Percentiles rank a stretch among this genome's conserved stretches.
These are phyloP conservation scores for Phataginus tetradactyla DNA, from an alignment of 2,797 vertebrate species.

Conservation along the genomic window DNA sequence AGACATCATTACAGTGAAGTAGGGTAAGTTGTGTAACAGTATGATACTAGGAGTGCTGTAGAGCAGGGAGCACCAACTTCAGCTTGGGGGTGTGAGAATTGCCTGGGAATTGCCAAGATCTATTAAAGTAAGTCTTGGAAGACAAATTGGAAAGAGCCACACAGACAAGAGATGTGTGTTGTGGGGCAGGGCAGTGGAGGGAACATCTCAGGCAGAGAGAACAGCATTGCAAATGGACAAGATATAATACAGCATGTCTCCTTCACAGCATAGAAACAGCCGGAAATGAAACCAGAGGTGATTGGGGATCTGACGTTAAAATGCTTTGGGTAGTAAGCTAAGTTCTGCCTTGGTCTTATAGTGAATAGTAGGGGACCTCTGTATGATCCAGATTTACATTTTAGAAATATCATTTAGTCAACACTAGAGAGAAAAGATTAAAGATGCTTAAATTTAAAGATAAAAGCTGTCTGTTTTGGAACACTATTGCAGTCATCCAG, in stretches of 20 bases:
- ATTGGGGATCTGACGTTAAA: background rate
- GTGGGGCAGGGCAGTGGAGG: background rate
- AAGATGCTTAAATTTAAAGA: background rate
- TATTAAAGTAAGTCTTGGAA: background rate
- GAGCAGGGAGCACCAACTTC: background rate
- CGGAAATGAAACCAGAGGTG: background rate
- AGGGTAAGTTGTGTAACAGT: background rate
- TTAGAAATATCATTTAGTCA: slow-evolving; percentile 6
- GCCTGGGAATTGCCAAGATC: background rate
- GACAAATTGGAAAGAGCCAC: background rate
- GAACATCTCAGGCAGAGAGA: background rate
- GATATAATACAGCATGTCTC: background rate
- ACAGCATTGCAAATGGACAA: background rate
- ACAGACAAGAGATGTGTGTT: background rate
- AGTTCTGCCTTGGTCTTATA: background rate
- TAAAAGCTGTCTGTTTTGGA: background rate
- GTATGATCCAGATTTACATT: background rate
- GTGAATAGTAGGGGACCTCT: background rate
- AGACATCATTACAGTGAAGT: background rate
- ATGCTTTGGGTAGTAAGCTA: background rate
- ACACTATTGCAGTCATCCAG: background rate
- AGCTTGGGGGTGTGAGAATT: background rate
- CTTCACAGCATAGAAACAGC: background rate
- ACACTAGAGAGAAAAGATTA: background rate
- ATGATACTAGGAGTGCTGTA: background rate